Base-by-base conservation (phyloP, 92 coral and sea anemone genomes). In the Diadumene lineata region DNA sequence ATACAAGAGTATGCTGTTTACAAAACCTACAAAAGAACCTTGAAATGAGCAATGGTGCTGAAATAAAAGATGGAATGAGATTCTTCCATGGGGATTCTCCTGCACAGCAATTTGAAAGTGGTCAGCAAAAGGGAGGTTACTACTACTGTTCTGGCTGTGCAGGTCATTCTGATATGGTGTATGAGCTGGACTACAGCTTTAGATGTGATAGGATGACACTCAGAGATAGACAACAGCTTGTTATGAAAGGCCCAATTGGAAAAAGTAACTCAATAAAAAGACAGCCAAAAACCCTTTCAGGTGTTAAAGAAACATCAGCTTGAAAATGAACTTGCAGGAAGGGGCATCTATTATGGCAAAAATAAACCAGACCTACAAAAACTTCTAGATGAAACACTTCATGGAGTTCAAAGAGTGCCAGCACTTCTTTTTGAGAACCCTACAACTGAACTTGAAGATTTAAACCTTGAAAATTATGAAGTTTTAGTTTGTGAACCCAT, bases 91-190 rank as follows among this genome's bases (percentile, higher is more conserved):
- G 84, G 31, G 85, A 81, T 53, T 31, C 46, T 4, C 80, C 85
- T 62, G 64, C 85, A 9, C 46, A 21, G 26, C 28, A 60, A 46
- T 63, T 81, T 73, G 85, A 73, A 65, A 26, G 50, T 63, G 74
- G 85, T 25, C 75, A 74, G 31, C 86, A 82, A 16, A 82, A 75
- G 55, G 86, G 76, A 7, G 87, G 87, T 0, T 50, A 83, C 57
- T 83, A 62, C 48, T 83, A 34, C 73, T 83, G 87, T 56, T 77
- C 83, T 28, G 83, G 60, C 0, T 77, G 87, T 69, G 83, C 78
- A 3, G 73, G 64, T 4, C 69, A 46, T 28, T 82, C 83, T 44
- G 70, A 22, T 17, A 27, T 57, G 26, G 53, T 28, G 16, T 11
- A 68, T 68, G 86, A 82, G 29, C 83, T 66, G 19, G 62, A 68